Evolutionary conservation across 2,888 invertebrate species (phyloP), one percentile per base, ranked within the genome.

Genomic region (Lasioglossum vierecki): DNA sequence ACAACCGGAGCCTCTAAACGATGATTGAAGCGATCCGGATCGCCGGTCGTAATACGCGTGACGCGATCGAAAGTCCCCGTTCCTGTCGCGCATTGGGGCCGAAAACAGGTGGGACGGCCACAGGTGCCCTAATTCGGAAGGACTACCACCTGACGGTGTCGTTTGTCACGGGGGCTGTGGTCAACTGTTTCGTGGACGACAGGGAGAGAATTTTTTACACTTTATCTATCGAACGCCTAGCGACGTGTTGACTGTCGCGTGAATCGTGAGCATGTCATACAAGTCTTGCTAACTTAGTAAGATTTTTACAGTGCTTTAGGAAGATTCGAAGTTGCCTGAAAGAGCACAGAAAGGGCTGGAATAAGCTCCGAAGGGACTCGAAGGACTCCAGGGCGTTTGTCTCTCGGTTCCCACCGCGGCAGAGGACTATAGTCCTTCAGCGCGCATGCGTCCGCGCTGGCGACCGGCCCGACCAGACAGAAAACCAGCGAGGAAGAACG

Each of bases 401-500:
- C 49, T 18, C 66, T 22, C 53, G 68, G 18, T 30, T 66, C 22
- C 39, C 11, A n/a, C 4, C 15, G 18, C 39, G 6, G 8, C 22
- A n/a, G 80, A 82, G 66, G 86, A 87, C 39, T 76, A 60, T 41
- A 39, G 74, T 13, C 35, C 49, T n/a, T 22, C 15, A 2, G 11
- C 9, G 75, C 86, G 86, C 80, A 83, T 83, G 80, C 86, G 80
- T 72, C 11, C 66, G 68, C 41, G 49, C 60, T n/a, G 15, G 66
- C 18, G 35, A 66, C 66, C 66, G 22, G 66, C 22, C 18, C 8
- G 30, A 73, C n/a, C 49, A 79, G 76, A 76, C 76, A 66, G 46
- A 70, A 60, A 80, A 74, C 80, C 81, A 70, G 87, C 84, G 68
- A 80, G 80, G 84, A 88, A 85, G 88, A 88, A 86, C 84, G 90